A percentile compares a stretch with the other conserved stretches of the same genome.
Evolutionary conservation across 2,797 vertebrate species (phyloP).

Genomic region (Liasis olivaceus): DNA sequence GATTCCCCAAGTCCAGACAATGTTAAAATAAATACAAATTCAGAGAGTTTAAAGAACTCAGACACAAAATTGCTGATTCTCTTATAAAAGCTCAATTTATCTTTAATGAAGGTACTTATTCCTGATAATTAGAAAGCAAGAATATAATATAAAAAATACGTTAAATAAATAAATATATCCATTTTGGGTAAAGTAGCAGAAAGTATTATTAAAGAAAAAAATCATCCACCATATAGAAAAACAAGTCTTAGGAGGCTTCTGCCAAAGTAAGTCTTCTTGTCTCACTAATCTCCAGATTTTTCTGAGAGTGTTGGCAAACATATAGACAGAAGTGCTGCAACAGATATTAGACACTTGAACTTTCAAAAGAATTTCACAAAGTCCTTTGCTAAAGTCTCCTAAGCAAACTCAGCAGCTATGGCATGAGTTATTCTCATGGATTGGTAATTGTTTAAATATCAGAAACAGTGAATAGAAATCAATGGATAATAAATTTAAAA

Average conservation of each 20-base stretch:
- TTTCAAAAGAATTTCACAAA: neutral
- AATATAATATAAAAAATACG: no score
- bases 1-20: neutral
- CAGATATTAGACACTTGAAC: neutral
- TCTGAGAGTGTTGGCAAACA: neutral
- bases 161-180: neutral
- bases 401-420: neutral
- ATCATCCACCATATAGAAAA: neutral
- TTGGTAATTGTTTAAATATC: neutral
- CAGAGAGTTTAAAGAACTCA: neutral
- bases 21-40: neutral
- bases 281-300: neutral
- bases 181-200: neutral
- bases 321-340: neutral
- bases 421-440: neutral
- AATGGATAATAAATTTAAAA: neutral
- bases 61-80: neutral
- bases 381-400: neutral
- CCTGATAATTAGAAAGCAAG: neutral
- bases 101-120: neutral
- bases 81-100: neutral
- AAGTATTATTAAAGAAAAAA: neutral
- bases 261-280: neutral
- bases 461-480: neutral
- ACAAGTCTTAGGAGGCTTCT: neutral